Evolutionary conservation across 2,113 vertebrate species (phyloP), one percentile per base, ranked within the genome.

Genomic region (Pachypanchax playfairii): DNA sequence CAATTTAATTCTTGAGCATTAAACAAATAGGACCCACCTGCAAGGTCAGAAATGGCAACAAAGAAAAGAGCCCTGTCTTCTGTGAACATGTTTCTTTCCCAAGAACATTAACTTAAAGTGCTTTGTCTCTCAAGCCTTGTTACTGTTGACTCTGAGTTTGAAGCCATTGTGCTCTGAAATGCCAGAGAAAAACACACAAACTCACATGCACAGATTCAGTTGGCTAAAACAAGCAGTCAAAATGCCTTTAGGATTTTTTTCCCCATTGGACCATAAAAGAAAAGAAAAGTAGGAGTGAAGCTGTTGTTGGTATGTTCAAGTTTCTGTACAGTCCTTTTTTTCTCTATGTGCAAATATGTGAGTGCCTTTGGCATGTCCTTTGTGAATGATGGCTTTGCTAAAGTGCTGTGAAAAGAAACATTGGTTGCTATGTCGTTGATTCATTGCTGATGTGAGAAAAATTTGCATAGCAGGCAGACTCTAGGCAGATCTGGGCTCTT

Each of bases 401-500:
- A 87, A 90, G 85, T 87, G 82, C 83, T 84, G 86, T 57, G 75
- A 86, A 87, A 56, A 90, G 82, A 87, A 86, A 80, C 86, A 88
- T 81, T 84, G 85, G 47, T 85, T 79, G 75, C 77, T 67, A 65
- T 33, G 71, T 66, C 47, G 83, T 87, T 90, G 88, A 90, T 88
- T 85, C 83, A 88, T 88, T 67, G 79, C 84, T 72, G 51, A 60
- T 64, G 77, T 67, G 81, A 64, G 69, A 43, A 47, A 65, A 85
- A 90, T 86, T 88, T 87, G 83, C 86, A 90, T 88, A 83, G 85
- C 83, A 78, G 77, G 85, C 86, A 87, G 85, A 86, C 83, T 82
- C 56, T 3, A 60, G 85, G 83, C 80, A 79, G 86, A 88, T 83
- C 78, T 80, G 70, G 69, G 83, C 77, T 85, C 86, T 86, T 78